Base-by-base conservation (phyloP, 2,888 invertebrate species). In the Darwinula stevensoni region DNA sequence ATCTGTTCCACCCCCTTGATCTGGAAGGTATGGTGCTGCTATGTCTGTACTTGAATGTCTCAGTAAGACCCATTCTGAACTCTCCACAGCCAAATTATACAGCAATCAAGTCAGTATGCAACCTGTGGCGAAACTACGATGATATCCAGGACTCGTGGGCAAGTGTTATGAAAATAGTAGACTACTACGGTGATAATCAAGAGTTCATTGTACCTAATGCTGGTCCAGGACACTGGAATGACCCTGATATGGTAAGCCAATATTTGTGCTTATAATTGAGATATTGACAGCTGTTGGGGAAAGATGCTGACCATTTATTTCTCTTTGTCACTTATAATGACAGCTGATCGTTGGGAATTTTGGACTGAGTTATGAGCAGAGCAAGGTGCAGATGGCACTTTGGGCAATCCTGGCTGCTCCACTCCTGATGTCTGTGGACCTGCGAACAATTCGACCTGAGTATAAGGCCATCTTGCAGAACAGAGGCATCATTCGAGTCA, bases 171-270 rank as follows among this genome's bases (percentile, higher is more conserved):
- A 48, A 44, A 29, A 64, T 67, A 40, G 56, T 65, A 43, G 49
- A 61, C 40, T 67, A 64, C 59, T 67, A 64, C 42, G 52, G 86
- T 88, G 52, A 80, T 82, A 59, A 86, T 56, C 80, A 82, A 52
- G 82, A 84, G 48, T 57, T 62, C 26, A 75, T 88, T 44, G 72
- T 76, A 36, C 69, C 75, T 17, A 73, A 78, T 48, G 84, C 84
- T 16, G 86, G 86, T 3, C 88, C 88, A 2, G 88, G 88, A 6
- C 78, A 82, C 44, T 91, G 82, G 76, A 91, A 88, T 53, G 88
- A 91, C 56, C 88, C 88, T 15, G 88, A 88, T 47, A 88, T 88
- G 88, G 75, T 86, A 42, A 40, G 27, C n/a, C 14, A 14, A 4
- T 26, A 27, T 12, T 22, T 31, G 27, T 29, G 3, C 14, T 30